A percentile compares a stretch with the other conserved stretches of the same genome.
Evolutionary conservation across 2,113 vertebrate genomes (phyloP).

Genomic region (Empidonax traillii): DNA sequence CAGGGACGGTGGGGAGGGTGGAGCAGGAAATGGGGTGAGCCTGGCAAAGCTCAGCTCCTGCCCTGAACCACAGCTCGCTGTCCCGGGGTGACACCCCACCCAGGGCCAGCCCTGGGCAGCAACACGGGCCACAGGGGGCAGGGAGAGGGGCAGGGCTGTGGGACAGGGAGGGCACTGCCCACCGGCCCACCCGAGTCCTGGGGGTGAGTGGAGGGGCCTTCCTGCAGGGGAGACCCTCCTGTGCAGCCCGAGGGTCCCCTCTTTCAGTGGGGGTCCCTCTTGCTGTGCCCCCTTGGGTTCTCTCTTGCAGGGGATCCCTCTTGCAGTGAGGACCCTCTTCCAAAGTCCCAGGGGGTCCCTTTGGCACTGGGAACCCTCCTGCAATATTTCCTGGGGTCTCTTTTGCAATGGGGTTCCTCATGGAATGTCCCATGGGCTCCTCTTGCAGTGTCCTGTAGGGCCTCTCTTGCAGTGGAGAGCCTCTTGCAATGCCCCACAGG

Average conservation of each 20-base stretch:
- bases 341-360: background rate
- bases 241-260: background rate
- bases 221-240: background rate
- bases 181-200: too few relatives aligned
- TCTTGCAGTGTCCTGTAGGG: too few relatives aligned
- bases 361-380: background rate
- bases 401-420: background rate
- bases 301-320: background rate
- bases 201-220: background rate
- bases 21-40: background rate
- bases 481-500: background rate
- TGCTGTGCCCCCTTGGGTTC: too few relatives aligned
- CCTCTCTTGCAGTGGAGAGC: background rate
- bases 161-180: too few relatives aligned
- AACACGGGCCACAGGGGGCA: fast-evolving
- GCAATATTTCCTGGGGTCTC: background rate
- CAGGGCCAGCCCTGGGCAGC: fast-evolving
- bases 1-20: background rate
- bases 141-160: background rate
- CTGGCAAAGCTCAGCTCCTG: background rate
- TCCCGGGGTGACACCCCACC: background rate
- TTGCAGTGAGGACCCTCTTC: background rate
- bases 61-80: background rate
- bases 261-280: background rate
- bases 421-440: background rate